Conservation (phyloP, 2,797 vertebrate species). For the Dipus sagitta region DNA sequence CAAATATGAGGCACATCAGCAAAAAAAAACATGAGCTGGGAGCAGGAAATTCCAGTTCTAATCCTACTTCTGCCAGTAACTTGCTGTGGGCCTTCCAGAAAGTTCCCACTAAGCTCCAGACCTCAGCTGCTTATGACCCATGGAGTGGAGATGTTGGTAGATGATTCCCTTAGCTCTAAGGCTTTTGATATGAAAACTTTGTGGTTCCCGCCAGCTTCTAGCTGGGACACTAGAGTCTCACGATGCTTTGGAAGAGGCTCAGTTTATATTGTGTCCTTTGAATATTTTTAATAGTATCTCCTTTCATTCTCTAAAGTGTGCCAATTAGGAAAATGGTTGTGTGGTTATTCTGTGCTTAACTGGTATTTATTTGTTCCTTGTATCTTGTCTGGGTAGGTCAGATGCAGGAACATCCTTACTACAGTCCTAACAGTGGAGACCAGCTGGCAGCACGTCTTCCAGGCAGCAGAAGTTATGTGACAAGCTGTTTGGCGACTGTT, state of each 20-base stretch:
- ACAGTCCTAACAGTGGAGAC: background rate
- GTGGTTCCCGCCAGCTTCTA: background rate
- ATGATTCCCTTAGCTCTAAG: background rate
- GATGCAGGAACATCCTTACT: background rate
- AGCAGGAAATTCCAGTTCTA: constrained; percentile 44
- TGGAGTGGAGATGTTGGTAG: background rate
- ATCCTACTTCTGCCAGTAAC: constrained; percentile 56
- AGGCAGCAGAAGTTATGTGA: background rate
- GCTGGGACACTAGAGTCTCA: background rate
- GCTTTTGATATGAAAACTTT: background rate
- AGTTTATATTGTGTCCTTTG: constrained; percentile 1
- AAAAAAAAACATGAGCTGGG: constrained; percentile 3
- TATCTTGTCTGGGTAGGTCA: background rate
- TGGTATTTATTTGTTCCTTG: constrained; percentile 19
- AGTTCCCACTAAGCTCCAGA: background rate
- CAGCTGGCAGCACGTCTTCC: background rate
- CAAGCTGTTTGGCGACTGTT: background rate
- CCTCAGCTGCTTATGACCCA: background rate
- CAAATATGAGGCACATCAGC: background rate
- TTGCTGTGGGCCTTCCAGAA: constrained; percentile 34
- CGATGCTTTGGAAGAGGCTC: background rate
- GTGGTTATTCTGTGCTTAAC: background rate
- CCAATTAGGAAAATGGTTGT: background rate
- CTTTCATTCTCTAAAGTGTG: constrained; percentile 18
- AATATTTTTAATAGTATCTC: background rate